Conservation (phyloP, 2,888 invertebrate genomes). For the Siphlonurus alternatus region DNA sequence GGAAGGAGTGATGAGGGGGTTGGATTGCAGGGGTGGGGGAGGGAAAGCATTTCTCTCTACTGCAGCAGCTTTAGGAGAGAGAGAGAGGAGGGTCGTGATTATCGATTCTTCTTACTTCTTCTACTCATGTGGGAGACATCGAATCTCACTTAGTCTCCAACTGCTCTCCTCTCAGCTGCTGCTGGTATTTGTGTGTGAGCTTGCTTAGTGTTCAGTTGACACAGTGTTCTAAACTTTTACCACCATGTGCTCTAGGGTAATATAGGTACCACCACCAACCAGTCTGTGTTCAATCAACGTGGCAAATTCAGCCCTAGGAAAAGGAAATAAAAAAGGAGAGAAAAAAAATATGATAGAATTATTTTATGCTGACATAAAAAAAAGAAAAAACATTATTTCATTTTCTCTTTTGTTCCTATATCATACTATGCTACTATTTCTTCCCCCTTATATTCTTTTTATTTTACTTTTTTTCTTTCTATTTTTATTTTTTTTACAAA, state of each 20-base stretch:
- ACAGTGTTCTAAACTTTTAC: too few relatives aligned
- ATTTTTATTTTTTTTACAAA: too few relatives aligned
- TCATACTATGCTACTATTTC: too few relatives aligned
- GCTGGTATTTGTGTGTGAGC: too few relatives aligned
- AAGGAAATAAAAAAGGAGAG: background rate
- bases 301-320: background rate
- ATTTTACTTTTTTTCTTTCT: too few relatives aligned
- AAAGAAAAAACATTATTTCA: too few relatives aligned
- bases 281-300: too few relatives aligned
- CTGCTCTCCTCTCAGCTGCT: background rate
- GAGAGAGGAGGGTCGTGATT: background rate
- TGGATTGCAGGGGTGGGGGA: background rate
- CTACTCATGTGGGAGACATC: background rate
- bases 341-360: background rate
- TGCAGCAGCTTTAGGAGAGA: background rate
- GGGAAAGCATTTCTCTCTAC: background rate
- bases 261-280: too few relatives aligned
- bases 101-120: background rate
- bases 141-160: background rate
- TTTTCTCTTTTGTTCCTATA: too few relatives aligned
- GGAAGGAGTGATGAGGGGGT: background rate
- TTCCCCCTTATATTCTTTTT: too few relatives aligned
- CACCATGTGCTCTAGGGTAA: too few relatives aligned
- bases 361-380: background rate
- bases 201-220: too few relatives aligned